Evolutionary conservation across 1,140 invertebrate genomes (phyloP).

Genomic region (Antheraea mylitta): DNA sequence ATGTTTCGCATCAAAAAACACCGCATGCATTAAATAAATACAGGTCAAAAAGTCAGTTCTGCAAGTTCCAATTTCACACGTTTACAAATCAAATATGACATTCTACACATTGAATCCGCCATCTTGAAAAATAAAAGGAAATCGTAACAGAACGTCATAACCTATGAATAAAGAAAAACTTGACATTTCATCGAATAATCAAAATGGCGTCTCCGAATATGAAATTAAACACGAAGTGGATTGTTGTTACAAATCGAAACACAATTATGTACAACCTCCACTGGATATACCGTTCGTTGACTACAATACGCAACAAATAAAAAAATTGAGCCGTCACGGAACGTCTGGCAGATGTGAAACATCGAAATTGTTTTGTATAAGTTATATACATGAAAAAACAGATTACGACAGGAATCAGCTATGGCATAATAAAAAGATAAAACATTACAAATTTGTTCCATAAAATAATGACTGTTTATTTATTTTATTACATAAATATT

Average conservation of each 20-base stretch:
- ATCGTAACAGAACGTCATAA: not conserved
- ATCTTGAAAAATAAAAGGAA: not conserved
- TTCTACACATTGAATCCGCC: not conserved
- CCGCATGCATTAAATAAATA: not conserved
- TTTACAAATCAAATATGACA: slow-evolving; percentile 3
- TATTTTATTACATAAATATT: too few species aligned
- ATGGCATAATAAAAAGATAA: too few species aligned
- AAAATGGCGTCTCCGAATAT: not conserved
- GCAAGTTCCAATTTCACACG: not conserved
- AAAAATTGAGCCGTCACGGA: too few species aligned
- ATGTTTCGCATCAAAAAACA: too few species aligned
- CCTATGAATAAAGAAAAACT: not conserved
- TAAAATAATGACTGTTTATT: too few species aligned
- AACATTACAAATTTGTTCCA: too few species aligned
- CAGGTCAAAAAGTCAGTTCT: not conserved
- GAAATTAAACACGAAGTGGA: not conserved
- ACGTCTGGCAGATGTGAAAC: too few species aligned
- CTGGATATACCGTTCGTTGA: not conserved
- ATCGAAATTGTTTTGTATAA: too few species aligned
- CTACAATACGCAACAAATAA: not conserved
- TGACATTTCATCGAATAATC: not conserved
- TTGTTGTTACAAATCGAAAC: not conserved
- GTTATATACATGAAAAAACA: too few species aligned
- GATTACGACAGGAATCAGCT: too few species aligned
- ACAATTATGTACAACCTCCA: not conserved